phyloP scores from a whole-genome alignment of 2,888 invertebrate genomes.

The Xestia c-nigrum region DNA sequence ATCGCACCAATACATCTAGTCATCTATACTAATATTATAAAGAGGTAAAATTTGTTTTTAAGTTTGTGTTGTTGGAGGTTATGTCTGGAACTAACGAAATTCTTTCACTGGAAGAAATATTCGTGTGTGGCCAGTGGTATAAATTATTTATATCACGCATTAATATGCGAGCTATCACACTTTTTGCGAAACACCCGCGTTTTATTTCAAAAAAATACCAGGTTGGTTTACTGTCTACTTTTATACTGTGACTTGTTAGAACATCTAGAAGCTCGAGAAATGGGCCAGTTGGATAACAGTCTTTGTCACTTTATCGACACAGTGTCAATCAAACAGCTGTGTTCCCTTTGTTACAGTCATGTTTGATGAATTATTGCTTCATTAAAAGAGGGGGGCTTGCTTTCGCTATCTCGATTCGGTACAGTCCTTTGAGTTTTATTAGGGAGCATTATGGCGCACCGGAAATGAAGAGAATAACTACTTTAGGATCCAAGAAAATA shows the following conservation, averaged over 20 bases:
- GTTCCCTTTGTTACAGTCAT: slow-evolving; percentile 55
- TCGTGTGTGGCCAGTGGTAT: too few species aligned
- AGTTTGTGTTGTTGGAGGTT: too few species aligned
- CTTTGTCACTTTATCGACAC: slow-evolving; percentile 67
- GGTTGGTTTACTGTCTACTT: neutral
- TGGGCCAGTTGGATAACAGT: slow-evolving; percentile 77
- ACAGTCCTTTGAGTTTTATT: slow-evolving; percentile 13
- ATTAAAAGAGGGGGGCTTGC: slow-evolving; percentile 24
- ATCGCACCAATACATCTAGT: neutral
- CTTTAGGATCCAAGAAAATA: neutral
- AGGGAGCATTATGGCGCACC: neutral
- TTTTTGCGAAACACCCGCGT: too few species aligned
- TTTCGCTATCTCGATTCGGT: neutral
- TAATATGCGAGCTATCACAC: too few species aligned
- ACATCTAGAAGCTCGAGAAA: slow-evolving; percentile 74
- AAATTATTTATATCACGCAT: too few species aligned
- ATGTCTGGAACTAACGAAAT: too few species aligned
- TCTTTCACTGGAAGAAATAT: too few species aligned
- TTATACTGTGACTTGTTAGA: slow-evolving; percentile 6
- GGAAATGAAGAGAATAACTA: neutral
- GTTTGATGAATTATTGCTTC: slow-evolving; percentile 43
- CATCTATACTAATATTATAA: too few species aligned
- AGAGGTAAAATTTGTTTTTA: too few species aligned
- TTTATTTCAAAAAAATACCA: neutral
- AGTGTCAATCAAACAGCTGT: slow-evolving; percentile 68